Base-by-base conservation (phyloP, 2,797 vertebrate species). In the Gadopsis marmoratus region DNA sequence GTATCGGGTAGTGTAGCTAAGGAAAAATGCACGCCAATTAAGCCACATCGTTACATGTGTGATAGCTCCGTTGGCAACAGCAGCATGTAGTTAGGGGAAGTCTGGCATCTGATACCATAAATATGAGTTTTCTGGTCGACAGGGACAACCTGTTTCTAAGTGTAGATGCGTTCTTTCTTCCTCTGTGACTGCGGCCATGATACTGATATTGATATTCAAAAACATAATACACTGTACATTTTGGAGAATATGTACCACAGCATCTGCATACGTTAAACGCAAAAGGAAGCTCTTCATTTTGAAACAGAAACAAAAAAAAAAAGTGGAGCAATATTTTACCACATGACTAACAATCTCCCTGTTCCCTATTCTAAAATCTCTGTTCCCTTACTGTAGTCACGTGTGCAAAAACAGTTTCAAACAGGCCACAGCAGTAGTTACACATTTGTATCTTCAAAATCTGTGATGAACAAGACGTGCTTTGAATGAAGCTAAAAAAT, bases 351-450 rank as follows among this genome's bases (percentile, higher is more conserved):
- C 50, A 68, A 56, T 2, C 14, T 83, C 75, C 63, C 31, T 31
- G 82, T 92, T 93, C 86, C 75, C n/a, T 16, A 19, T 85, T 89
- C 55, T 55, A 3, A 59, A 65, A 33, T 90, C 35, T 88, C 78
- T 60, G 82, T 93, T 93, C 89, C 74, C 19, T 76, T 58, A 47
- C 51, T 71, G 35, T 4, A 23, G 39, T 12, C 26, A 21, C 33
- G 12, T 41, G 31, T 41, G 23, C 4, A 63, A 54, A 68, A 65
- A 53, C 26, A 0, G 50, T 54, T 66, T 66, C 59, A 65, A 51
- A 55, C 26, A 61, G 31, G 59, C 19, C 56, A 31, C 7, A 50
- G 19, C 33, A 29, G 37, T 0, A 55, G 39, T 17, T n/a, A 35
- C 13, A 56, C 23, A 35, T 55, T 3, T 31, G 47, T 17, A 66